phyloP scores from a whole-genome alignment of 2,888 invertebrate species.

The Ichneumoninae sp. region DNA sequence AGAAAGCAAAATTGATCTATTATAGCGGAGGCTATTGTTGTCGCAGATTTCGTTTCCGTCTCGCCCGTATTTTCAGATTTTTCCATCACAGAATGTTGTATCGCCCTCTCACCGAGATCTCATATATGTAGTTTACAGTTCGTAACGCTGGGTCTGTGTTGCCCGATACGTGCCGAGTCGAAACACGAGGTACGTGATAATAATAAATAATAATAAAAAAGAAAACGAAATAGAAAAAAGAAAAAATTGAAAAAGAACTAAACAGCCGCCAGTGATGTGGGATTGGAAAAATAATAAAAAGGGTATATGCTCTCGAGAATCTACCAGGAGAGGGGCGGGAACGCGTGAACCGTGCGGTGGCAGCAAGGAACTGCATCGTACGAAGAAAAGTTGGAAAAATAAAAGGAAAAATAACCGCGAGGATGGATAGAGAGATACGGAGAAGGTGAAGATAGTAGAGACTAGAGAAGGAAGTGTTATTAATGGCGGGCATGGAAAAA shows the following conservation, averaged over 20 bases:
- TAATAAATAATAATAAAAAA: conserved; percentile 22
- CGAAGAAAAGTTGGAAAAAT: conserved; percentile 22
- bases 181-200: conserved; percentile 6
- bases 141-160: neutral
- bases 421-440: conserved; percentile 19
- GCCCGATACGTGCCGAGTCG: conserved; percentile 28
- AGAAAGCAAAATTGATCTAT: neutral
- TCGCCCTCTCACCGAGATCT: neutral
- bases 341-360: conserved; percentile 13
- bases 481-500: conserved; percentile 56
- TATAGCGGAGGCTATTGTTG: neutral
- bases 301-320: conserved; percentile 9
- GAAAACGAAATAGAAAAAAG: neutral
- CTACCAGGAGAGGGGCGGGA: neutral
- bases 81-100: neutral
- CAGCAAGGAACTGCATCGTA: conserved; percentile 4
- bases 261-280: conserved; percentile 18
- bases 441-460: neutral
- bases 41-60: neutral
- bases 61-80: neutral
- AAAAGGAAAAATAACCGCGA: conserved; percentile 11
- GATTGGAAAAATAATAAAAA: conserved; percentile 26
- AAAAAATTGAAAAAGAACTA: neutral
- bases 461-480: conserved; percentile 58
- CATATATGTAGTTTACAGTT: neutral